Evolutionary conservation across 2,888 invertebrate genomes (phyloP), one percentile per base, ranked within the genome.

Genomic region (Sympetrum striolatum): DNA sequence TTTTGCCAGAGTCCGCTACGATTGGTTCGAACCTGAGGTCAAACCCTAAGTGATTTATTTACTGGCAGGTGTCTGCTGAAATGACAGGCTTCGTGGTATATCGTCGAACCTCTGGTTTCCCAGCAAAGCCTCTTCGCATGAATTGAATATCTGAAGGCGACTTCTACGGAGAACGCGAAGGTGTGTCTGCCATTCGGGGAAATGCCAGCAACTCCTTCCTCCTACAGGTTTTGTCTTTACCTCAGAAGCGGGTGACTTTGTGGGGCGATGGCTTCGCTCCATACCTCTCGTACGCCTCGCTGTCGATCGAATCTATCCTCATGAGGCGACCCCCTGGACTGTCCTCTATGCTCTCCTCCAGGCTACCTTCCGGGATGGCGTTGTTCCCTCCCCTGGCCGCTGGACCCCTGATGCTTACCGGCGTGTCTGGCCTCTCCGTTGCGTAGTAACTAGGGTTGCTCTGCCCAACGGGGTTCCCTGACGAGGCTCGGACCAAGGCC

Each of bases 231-330:
- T 35, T 22, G 81, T n/a, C 86, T 80, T 90, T 91, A 80, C 39
- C 82, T 90, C 91, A 93, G 90, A 93, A 93, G 44, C 92, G 91
- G 81, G 93, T 93, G 37, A 93, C 92, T 91, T 92, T 92, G 53
- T 92, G 91, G 8, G 93, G 92, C 14, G 93, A 92, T 12, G 93
- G 92, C 10, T 93, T 93, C 14, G 92, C 91, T 53, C 92, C 93
- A 81, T 92, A 93, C 80, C 92, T 91, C 91, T 92, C 92, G 91
- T 93, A 93, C 0, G 92, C 92, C 90, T 92, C 86, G 60, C 86
- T 86, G 86, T 86, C 86, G 6, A 86, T 86, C 3, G 86, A 86
- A 53, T 86, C 86, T 58, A 86, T 86, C 86, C 86, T 25, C 86
- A 86, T 86, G 37, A 86, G 86, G 18, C 86, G 86, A 86, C 86